Evolutionary conservation across 2,797 vertebrate species (phyloP).

Genomic region (Enteromius paludinosus): DNA sequence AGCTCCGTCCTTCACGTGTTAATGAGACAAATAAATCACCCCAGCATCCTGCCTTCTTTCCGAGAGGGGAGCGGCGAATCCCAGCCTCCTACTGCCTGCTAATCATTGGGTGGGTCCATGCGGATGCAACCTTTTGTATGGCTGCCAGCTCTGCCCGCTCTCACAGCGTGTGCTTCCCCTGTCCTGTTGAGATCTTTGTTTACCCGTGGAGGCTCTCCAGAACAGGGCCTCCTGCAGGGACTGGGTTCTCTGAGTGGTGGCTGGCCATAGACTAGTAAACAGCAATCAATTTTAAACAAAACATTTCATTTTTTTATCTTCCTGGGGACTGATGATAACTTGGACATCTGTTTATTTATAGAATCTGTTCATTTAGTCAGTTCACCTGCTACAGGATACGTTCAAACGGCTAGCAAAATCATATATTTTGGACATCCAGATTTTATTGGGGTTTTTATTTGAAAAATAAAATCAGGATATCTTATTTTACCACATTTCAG

Average conservation of each 20-base stretch:
- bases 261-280: slow-evolving; percentile 46
- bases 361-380: background rate
- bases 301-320: background rate
- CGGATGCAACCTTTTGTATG: slow-evolving; percentile 49
- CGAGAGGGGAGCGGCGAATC: slow-evolving; percentile 9
- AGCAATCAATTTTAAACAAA: no score
- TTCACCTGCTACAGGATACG: background rate
- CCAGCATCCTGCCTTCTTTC: slow-evolving; percentile 31
- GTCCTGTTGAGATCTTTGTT: slow-evolving; percentile 46
- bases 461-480: no score
- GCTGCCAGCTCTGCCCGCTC: slow-evolving; percentile 48
- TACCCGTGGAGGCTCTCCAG: slow-evolving; percentile 40
- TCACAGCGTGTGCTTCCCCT: slow-evolving; percentile 43
- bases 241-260: slow-evolving; percentile 19
- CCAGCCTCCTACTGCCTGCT: slow-evolving; percentile 46
- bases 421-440: no score
- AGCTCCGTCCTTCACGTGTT: slow-evolving; percentile 52
- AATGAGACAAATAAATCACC: slow-evolving; percentile 60
- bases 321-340: background rate
- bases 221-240: slow-evolving; percentile 23
- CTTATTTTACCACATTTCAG: no score
- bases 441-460: no score
- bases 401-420: background rate
- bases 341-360: background rate
- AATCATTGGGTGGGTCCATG: slow-evolving; percentile 52